These are phyloP conservation scores for Cydia strobilella DNA, from an alignment of 1,140 invertebrate genomes.

Conservation along the genomic window DNA sequence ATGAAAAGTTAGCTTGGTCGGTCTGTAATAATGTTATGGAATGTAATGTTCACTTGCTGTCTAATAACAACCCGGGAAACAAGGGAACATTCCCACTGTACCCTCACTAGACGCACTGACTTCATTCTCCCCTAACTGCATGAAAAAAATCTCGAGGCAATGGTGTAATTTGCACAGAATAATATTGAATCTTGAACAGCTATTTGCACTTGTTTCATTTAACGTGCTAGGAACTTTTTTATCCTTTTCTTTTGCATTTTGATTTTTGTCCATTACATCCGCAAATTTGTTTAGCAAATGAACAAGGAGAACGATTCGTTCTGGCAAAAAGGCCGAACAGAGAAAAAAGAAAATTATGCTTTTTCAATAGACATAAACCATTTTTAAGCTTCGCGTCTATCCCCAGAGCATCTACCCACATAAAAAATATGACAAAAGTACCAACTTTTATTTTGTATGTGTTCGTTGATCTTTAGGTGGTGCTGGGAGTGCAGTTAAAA, in stretches of 20 bases:
- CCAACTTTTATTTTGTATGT: no score
- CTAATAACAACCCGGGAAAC: no score
- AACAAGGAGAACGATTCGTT: neutral
- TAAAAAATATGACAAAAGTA: no score
- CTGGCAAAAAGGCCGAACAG: neutral
- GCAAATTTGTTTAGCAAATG: constrained; percentile 28
- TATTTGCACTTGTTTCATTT: constrained; percentile 37
- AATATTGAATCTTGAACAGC: constrained; percentile 56
- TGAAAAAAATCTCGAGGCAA: constrained; percentile 50
- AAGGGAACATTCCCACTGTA: neutral
- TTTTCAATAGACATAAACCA: no score
- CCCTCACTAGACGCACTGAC: constrained; percentile 52
- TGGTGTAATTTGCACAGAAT: constrained; percentile 58
- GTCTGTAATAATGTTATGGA: no score
- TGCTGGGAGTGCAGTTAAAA: no score
- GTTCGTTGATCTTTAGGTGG: no score
- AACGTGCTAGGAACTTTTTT: constrained; percentile 8
- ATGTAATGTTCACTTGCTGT: no score
- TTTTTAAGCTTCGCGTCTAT: no score
- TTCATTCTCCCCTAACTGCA: constrained; percentile 51
- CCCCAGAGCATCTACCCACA: no score
- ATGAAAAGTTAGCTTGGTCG: no score
- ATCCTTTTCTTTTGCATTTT: constrained; percentile 23
- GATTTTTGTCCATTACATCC: constrained; percentile 5
- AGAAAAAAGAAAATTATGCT: no score